Percentiles rank a stretch among this genome's conserved stretches.
phyloP scores from a whole-genome alignment of 2,113 vertebrate species.

The Zosterops japonicus region DNA sequence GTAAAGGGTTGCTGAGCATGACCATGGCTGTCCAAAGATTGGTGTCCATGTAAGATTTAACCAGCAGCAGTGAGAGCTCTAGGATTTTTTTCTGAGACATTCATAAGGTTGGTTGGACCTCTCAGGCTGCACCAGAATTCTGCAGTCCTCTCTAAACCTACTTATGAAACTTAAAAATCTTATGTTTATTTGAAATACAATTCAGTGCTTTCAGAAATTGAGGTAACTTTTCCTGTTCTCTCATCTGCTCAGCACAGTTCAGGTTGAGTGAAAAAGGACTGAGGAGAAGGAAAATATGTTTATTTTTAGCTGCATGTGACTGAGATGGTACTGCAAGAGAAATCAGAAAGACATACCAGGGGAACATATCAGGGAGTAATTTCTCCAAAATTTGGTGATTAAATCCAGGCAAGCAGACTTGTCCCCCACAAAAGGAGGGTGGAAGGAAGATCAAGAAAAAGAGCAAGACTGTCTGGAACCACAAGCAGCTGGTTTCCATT shows the following conservation, averaged over 20 bases:
- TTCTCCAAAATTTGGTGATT: neutral
- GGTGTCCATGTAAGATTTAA: neutral
- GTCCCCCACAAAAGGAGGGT: neutral
- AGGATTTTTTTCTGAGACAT: neutral
- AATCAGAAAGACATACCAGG: neutral
- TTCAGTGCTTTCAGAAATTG: neutral
- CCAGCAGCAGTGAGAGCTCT: neutral
- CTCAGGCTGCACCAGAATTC: neutral
- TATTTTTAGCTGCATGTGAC: slow-evolving; percentile 29
- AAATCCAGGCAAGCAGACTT: neutral
- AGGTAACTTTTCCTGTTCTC: neutral
- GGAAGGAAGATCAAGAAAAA: neutral
- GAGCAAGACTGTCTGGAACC: neutral
- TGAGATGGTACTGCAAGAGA: neutral
- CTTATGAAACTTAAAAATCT: neutral
- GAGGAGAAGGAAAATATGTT: neutral
- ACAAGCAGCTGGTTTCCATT: rapidly evolving
- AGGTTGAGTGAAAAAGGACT: neutral
- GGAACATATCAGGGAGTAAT: neutral
- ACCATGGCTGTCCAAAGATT: neutral
- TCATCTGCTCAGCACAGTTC: neutral
- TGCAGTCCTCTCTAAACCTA: neutral
- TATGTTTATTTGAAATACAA: neutral
- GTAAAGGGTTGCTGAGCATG: neutral
- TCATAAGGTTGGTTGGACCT: neutral